phyloP scores from a whole-genome alignment of 2,797 vertebrate species.

The Crypturellus tataupa region DNA sequence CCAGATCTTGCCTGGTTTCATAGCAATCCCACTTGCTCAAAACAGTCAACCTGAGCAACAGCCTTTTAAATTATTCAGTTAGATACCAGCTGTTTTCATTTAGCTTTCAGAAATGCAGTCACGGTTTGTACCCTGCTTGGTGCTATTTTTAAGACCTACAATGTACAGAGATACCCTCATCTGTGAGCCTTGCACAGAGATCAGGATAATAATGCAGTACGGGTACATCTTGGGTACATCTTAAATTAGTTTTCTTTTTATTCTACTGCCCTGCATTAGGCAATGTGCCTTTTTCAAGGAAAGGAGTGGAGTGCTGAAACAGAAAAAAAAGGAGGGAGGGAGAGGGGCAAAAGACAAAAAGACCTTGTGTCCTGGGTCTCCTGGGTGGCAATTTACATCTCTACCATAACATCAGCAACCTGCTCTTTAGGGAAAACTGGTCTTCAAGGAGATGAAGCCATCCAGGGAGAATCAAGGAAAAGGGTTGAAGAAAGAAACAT shows the following conservation, averaged over 20 bases:
- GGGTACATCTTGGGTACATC: neutral
- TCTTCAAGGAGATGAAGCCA: neutral
- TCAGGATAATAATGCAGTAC: neutral
- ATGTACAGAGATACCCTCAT: neutral
- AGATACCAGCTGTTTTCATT: neutral
- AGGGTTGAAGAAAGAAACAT: neutral
- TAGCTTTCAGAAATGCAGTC: neutral
- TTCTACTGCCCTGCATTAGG: neutral
- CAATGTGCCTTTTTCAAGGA: neutral
- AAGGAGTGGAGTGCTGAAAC: neutral
- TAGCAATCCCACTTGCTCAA: neutral
- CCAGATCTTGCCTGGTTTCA: neutral
- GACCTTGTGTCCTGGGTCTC: neutral
- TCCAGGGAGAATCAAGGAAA: neutral
- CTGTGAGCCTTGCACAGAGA: neutral
- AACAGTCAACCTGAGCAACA: slow-evolving; percentile 5
- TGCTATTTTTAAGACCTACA: slow-evolving; percentile 6
- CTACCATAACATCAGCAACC: neutral
- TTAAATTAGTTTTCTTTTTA: neutral
- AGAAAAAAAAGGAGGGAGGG: no score
- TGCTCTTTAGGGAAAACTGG: neutral
- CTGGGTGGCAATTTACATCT: neutral
- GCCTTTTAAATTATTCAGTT: slow-evolving; percentile 9
- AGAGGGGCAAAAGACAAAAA: no score
- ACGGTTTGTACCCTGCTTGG: neutral